These are phyloP conservation scores for Denticeps clupeoides DNA, from an alignment of 2,797 vertebrate species.

Conservation along the genomic window DNA sequence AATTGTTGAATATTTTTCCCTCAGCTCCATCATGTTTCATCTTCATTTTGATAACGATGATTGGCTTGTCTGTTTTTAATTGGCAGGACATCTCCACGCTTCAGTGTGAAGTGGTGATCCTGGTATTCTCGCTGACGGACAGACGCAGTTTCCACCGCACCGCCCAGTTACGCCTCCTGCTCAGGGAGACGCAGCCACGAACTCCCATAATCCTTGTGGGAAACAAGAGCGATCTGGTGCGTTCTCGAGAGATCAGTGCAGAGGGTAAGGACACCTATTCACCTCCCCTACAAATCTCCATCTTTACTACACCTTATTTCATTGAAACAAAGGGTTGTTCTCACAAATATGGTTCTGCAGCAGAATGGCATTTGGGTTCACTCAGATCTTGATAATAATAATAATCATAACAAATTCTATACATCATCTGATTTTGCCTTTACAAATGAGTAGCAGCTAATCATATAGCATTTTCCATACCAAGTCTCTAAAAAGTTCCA, in stretches of 20 bases:
- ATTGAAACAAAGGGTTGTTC: too few relatives aligned
- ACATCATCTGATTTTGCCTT: too few relatives aligned
- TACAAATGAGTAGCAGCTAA: too few relatives aligned
- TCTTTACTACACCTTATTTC: too few relatives aligned
- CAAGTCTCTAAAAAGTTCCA: too few relatives aligned
- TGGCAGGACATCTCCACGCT: slow-evolving; percentile 70
- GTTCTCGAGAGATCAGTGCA: slow-evolving; percentile 74
- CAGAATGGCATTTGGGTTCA: too few relatives aligned
- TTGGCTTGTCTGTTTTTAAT: slow-evolving; percentile 20
- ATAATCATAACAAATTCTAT: too few relatives aligned
- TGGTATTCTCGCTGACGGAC: slow-evolving; percentile 86
- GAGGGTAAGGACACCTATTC: slow-evolving; percentile 75
- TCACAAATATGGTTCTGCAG: too few relatives aligned
- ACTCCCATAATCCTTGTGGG: slow-evolving; percentile 82
- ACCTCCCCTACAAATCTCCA: too few relatives aligned
- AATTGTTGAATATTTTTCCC: too few relatives aligned
- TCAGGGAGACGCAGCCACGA: slow-evolving; percentile 67
- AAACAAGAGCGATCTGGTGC: slow-evolving; percentile 86
- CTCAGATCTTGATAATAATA: too few relatives aligned
- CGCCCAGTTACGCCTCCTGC: slow-evolving; percentile 72
- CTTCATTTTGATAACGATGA: slow-evolving; percentile 19
- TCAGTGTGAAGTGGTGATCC: slow-evolving; percentile 77
- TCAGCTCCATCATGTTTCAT: neutral
- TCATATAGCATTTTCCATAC: too few relatives aligned
- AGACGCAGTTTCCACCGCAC: slow-evolving; percentile 76